Conservation (phyloP, 2,797 vertebrate species). For the Parambassis ranga region DNA sequence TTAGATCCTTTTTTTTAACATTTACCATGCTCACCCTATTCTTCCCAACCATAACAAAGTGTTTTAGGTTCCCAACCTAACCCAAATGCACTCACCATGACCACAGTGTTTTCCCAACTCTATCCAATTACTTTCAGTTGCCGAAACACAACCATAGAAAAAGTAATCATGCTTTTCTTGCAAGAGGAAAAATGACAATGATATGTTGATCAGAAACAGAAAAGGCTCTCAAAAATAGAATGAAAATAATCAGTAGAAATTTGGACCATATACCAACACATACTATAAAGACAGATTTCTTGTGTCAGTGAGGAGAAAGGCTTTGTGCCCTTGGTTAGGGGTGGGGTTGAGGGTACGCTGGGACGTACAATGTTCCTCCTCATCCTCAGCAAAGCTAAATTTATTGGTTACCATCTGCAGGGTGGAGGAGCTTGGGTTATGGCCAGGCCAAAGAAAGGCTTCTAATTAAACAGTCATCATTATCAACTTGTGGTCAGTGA, state of each 20-base stretch:
- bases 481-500: conserved; percentile 84
- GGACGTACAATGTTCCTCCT: conserved; percentile 78
- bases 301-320: conserved; percentile 59
- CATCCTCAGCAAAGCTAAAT: conserved; percentile 81
- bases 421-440: conserved; percentile 82
- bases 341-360: conserved; percentile 71
- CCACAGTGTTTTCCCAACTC: conserved; percentile 40
- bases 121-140: conserved; percentile 24
- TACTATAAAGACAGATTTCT: neutral
- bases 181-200: neutral
- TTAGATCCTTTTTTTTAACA: conserved; percentile 23
- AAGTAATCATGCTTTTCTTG: conserved; percentile 20
- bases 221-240: neutral
- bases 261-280: neutral
- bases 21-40: conserved; percentile 23
- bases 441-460: conserved; percentile 84
- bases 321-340: conserved; percentile 75
- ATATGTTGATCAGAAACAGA: neutral
- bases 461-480: conserved; percentile 90
- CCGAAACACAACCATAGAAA: conserved; percentile 21
- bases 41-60: conserved; percentile 35
- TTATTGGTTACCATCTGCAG: conserved; percentile 85
- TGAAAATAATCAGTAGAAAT: neutral
- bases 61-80: conserved; percentile 35
- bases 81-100: conserved; percentile 35